Percentiles rank a stretch among this genome's conserved stretches.
These are phyloP conservation scores for Dinomys branickii DNA, from an alignment of 2,113 vertebrate genomes.

Conservation along the genomic window DNA sequence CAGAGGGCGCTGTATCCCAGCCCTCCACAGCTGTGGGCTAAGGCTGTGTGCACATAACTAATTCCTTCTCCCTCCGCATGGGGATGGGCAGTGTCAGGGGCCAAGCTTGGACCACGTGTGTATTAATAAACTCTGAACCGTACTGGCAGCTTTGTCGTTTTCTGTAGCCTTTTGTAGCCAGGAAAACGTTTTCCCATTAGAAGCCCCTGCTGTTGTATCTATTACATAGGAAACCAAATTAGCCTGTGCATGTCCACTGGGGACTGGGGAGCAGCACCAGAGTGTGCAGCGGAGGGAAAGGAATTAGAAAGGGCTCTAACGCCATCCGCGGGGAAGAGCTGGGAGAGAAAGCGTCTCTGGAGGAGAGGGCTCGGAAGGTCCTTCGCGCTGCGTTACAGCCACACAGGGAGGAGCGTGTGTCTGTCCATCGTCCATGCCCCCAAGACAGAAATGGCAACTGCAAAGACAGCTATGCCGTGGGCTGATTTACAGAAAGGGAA, in stretches of 20 bases:
- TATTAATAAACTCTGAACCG: conserved; percentile 61
- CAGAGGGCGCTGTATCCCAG: neutral
- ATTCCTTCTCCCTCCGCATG: neutral
- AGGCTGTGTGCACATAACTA: neutral
- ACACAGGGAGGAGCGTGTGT: neutral
- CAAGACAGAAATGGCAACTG: neutral
- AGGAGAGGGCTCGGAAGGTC: neutral
- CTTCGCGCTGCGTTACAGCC: neutral
- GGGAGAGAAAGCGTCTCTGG: neutral
- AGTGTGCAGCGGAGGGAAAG: neutral
- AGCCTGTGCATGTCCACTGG: conserved; percentile 48
- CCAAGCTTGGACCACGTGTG: conserved; percentile 48
- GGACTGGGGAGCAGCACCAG: conserved; percentile 52
- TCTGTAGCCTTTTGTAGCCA: conserved; percentile 66
- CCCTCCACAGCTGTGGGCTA: neutral
- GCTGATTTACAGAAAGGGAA: neutral
- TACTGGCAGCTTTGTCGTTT: conserved; percentile 60
- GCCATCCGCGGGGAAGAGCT: conserved; percentile 46
- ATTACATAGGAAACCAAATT: conserved; percentile 66
- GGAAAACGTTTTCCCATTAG: conserved; percentile 58
- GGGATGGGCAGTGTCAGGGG: rapidly evolving
- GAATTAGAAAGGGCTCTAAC: conserved; percentile 68
- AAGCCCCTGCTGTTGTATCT: conserved; percentile 72
- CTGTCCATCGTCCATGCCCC: neutral
- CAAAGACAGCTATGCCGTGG: neutral